Evolutionary conservation across 2,113 vertebrate genomes (phyloP).

Genomic region (Rhea americana): DNA sequence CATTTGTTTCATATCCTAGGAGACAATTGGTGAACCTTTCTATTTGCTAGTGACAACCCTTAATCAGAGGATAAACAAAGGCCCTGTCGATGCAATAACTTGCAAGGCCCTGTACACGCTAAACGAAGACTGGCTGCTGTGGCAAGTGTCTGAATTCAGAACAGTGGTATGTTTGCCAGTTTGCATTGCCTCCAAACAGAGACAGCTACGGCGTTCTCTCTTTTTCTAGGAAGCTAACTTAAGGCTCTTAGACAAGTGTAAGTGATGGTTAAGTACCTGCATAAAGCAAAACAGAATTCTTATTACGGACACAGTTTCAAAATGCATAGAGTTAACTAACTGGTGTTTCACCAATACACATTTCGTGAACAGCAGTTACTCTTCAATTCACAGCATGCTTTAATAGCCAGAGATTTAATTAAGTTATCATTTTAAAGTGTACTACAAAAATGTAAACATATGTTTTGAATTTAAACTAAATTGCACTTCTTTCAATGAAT

Average conservation of each 20-base stretch:
- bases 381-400: not conserved
- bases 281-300: not conserved
- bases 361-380: not conserved
- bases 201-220: not conserved
- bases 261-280: not conserved
- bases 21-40: conserved; percentile 90
- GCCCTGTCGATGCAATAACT: conserved; percentile 91
- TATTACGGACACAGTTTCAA: not conserved
- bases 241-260: not conserved
- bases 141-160: conserved; percentile 91
- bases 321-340: not conserved
- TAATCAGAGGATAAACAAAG: conserved; percentile 90
- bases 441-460: not conserved
- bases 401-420: not conserved
- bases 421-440: not conserved
- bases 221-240: not conserved
- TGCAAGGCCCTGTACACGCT: conserved; percentile 94
- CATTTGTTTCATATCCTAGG: conserved; percentile 75
- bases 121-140: conserved; percentile 95
- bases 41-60: conserved; percentile 90
- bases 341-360: not conserved
- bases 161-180: conserved; percentile 79
- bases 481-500: not conserved
- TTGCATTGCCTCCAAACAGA: not conserved
- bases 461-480: not conserved